A percentile compares a stretch with the other conserved stretches of the same genome.
Conservation (phyloP, 2,888 invertebrate species). For the Phalera bucephala region DNA sequence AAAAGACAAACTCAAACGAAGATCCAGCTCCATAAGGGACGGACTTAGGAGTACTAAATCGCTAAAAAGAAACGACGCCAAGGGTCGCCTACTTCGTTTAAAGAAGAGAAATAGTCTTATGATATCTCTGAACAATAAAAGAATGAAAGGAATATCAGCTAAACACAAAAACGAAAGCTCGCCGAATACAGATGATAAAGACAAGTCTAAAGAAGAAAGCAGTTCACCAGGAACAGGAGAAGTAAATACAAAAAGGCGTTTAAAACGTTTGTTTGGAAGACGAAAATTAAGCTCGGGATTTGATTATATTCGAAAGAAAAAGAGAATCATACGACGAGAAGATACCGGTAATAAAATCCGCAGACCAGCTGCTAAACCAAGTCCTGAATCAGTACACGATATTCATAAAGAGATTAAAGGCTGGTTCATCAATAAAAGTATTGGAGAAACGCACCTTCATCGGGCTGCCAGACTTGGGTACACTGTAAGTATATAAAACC, state of each 20-base stretch:
- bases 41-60: slow-evolving; percentile 75
- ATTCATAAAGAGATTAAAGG: slow-evolving; percentile 93
- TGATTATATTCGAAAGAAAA: slow-evolving; percentile 95
- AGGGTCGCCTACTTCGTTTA: slow-evolving; percentile 68
- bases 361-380: slow-evolving; percentile 77
- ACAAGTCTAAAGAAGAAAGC: slow-evolving; percentile 63
- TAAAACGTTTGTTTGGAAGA: slow-evolving; percentile 86
- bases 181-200: slow-evolving; percentile 64
- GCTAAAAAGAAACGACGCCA: slow-evolving; percentile 71
- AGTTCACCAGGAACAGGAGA: slow-evolving; percentile 53
- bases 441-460: slow-evolving; percentile 96
- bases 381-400: slow-evolving; percentile 87
- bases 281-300: slow-evolving; percentile 92
- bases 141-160: slow-evolving; percentile 62
- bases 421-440: slow-evolving; percentile 96
- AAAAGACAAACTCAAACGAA: slow-evolving; percentile 65
- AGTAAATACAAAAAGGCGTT: slow-evolving; percentile 75
- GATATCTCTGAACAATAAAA: slow-evolving; percentile 67
- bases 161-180: slow-evolving; percentile 62
- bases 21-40: slow-evolving; percentile 73
- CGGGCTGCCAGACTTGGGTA: slow-evolving; percentile 95
- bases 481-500: slow-evolving; percentile 87
- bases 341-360: slow-evolving; percentile 70
- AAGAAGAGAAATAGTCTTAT: slow-evolving; percentile 76
- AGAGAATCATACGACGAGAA: slow-evolving; percentile 86